These are phyloP conservation scores for Drosophila seclusa DNA, from an alignment of 2,888 invertebrate genomes.

Conservation along the genomic window DNA sequence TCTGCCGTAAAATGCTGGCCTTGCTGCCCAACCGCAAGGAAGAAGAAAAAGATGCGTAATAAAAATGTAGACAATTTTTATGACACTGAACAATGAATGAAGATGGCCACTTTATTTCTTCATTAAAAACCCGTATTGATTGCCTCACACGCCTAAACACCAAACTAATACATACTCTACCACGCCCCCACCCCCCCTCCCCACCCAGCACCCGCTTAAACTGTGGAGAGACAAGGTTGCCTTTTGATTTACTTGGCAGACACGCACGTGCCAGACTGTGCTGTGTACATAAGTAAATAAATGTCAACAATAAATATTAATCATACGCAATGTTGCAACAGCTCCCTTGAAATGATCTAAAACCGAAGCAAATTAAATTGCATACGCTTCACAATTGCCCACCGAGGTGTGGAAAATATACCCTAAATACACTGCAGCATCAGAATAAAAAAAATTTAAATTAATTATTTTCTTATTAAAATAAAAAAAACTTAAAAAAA, in stretches of 20 bases:
- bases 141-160: conserved; percentile 26
- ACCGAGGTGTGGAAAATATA: not conserved
- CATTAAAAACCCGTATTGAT: conserved; percentile 79
- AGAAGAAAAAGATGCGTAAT: conserved; percentile 52
- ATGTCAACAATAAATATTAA: conserved; percentile 19
- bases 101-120: conserved; percentile 78
- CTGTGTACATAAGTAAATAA: conserved; percentile 10
- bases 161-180: conserved; percentile 2
- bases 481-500: no score
- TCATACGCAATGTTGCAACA: conserved; percentile 16
- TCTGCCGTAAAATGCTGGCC: conserved; percentile 41
- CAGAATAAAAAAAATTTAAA: not conserved
- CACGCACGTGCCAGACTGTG: not conserved
- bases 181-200: no score
- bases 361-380: not conserved
- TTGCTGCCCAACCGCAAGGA: not conserved
- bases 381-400: not conserved
- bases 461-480: not conserved
- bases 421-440: not conserved
- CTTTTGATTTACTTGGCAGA: conserved; percentile 30
- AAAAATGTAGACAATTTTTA: conserved; percentile 80
- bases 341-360: not conserved
- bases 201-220: not conserved
- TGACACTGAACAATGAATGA: conserved; percentile 60
- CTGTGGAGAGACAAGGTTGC: conserved; percentile 19